Evolutionary conservation across 2,888 invertebrate genomes (phyloP), one percentile per base, ranked within the genome.

Genomic region (Macropis europaea): DNA sequence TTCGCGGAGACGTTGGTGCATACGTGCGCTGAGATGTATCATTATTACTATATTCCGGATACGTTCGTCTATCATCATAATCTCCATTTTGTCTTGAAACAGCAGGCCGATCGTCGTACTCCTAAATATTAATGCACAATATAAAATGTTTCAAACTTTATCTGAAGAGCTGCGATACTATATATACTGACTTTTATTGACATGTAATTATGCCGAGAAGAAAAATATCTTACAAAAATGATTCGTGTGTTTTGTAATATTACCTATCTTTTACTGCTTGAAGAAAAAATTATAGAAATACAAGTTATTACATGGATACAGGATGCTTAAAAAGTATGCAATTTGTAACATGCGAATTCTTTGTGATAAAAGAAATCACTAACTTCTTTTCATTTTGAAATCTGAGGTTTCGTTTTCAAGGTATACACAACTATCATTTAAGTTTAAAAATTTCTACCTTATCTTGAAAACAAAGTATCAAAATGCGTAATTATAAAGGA

Each of bases 61-160:
- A 79, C 61, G 72, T 60, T 82, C 84, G 77, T 59, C 82, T 71
- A 9, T 87, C 84, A 42, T 87, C 85, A 26, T 83, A 87, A 40
- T 89, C 88, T 28, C 85, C 87, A 52, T 87, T 86, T 40, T 86
- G 82, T 47, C 83, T 78, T 13, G 81, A 70, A 30, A 73, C 64
- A 36, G 64, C 68, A 9, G 77, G 61, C 38, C 82, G 67, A 11
- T 87, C 85, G 52, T 87, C 85, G 11, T 81, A 84, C 47, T 87
- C 86, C 87, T 87, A 71, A 68, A 73, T 84, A 75, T 40, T 38
- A 32, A 45, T 26, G 17, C 15, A 45, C 4, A 24, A 43, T 26
- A 9, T 4, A 26, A 36, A 62, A 0, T 30, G 47, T 40, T 30
- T 26, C 0, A 17, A 17, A 30, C 1, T 3, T 11, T 30, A 7